A percentile compares a stretch with the other conserved stretches of the same genome.
phyloP scores from a whole-genome alignment of 30 jellyfish, hydroid and myxozoan genomes.

The Rhopilema esculentum region DNA sequence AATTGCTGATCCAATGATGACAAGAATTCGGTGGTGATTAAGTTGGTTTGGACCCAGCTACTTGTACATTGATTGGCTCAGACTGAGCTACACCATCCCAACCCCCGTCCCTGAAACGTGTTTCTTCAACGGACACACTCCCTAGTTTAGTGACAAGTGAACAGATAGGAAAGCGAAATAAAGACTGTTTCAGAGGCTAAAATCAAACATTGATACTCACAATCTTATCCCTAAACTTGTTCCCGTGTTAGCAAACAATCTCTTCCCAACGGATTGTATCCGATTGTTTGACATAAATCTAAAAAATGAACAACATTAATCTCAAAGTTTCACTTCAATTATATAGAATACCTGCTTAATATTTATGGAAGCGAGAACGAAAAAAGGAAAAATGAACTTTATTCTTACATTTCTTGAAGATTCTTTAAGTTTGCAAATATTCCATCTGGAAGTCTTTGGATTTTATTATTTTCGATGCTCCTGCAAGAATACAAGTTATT shows the following conservation, averaged over 20 bases:
- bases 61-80: too few species aligned
- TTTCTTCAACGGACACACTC: too few species aligned
- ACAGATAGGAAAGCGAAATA: too few species aligned
- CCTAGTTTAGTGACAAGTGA: too few species aligned
- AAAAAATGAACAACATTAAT: not conserved
- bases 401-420: slow-evolving; percentile 38
- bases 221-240: slow-evolving; percentile 5
- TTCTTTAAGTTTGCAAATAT: slow-evolving; percentile 26
- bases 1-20: too few species aligned
- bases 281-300: slow-evolving; percentile 37
- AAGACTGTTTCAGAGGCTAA: too few species aligned
- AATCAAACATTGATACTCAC: too few species aligned
- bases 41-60: too few species aligned
- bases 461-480: slow-evolving; percentile 39
- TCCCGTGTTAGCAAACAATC: slow-evolving; percentile 33
- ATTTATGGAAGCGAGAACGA: not conserved
- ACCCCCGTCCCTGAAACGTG: too few species aligned
- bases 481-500: not conserved
- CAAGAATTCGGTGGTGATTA: too few species aligned
- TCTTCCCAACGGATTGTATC: slow-evolving; percentile 14
- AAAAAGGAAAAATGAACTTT: not conserved
- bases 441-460: slow-evolving; percentile 32
- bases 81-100: too few species aligned
- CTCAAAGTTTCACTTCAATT: too few species aligned
- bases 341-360: not conserved